Evolutionary conservation across 1,140 invertebrate genomes (phyloP).

Genomic region (Listronotus oregonensis): DNA sequence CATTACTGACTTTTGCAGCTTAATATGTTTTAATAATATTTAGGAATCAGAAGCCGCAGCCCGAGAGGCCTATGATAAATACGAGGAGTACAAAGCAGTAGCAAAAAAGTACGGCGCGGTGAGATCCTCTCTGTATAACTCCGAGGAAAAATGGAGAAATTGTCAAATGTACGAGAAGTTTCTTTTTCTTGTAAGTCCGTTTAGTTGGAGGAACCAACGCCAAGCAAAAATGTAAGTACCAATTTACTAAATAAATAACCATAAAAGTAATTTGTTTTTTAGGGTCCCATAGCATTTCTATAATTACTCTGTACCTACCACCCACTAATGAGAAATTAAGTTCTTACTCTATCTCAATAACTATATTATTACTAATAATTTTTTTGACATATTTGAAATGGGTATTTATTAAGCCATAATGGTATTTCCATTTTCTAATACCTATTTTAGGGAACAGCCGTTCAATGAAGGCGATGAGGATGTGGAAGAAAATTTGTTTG

Average conservation of each 20-base stretch:
- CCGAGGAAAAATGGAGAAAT: slow-evolving; percentile 65
- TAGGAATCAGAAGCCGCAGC: slow-evolving; percentile 59
- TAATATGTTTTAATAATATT: no score
- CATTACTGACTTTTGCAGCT: no score
- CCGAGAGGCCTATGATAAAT: slow-evolving; percentile 58
- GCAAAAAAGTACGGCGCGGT: slow-evolving; percentile 59
- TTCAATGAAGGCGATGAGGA: slow-evolving; percentile 15
- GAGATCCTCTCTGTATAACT: slow-evolving; percentile 64
- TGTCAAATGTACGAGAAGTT: slow-evolving; percentile 69
- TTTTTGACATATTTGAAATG: no score
- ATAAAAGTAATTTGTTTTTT: no score
- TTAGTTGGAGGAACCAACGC: slow-evolving; percentile 61
- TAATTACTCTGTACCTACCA: no score
- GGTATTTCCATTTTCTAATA: no score
- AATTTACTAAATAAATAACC: no score
- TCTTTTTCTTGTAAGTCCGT: slow-evolving; percentile 63
- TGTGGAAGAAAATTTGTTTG: slow-evolving; percentile 41
- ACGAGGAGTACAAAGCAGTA: slow-evolving; percentile 59
- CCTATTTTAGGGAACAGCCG: not conserved
- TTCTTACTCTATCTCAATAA: no score
- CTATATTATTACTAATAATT: no score
- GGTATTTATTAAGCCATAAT: no score
- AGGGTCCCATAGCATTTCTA: no score
- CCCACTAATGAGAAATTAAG: no score
- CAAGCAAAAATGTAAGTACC: slow-evolving; percentile 18